phyloP scores from a whole-genome alignment of 2,797 vertebrate species.

The Phylloscopus collybita region DNA sequence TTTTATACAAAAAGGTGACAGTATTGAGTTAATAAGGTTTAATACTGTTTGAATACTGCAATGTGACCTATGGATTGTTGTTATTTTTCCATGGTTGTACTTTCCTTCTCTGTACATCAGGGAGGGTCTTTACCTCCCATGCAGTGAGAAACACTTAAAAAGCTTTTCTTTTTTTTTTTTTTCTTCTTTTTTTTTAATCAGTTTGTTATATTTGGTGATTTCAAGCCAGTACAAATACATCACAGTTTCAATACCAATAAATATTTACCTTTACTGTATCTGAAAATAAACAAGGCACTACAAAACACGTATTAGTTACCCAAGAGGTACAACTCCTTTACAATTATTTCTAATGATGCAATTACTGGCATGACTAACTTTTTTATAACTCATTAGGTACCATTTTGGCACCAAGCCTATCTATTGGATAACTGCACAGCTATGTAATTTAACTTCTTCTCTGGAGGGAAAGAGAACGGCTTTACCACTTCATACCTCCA shows the following conservation, averaged over 20 bases:
- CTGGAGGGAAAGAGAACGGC: background rate
- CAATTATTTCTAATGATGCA: constrained; percentile 34
- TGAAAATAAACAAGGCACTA: constrained; percentile 20
- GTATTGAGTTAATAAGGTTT: background rate
- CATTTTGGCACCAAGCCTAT: constrained; percentile 47
- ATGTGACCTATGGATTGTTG: background rate
- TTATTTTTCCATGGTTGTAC: background rate
- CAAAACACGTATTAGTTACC: background rate
- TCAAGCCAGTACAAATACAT: background rate
- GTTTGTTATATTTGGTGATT: background rate
- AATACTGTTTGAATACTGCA: background rate
- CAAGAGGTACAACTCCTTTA: constrained; percentile 30
- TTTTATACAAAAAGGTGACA: background rate
- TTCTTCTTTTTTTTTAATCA: background rate
- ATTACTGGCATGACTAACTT: constrained; percentile 47
- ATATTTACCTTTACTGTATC: background rate
- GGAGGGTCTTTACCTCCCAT: background rate
- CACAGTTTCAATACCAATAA: background rate
- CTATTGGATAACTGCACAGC: constrained; percentile 31
- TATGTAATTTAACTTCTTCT: constrained; percentile 34
- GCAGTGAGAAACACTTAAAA: background rate
- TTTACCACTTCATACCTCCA: background rate
- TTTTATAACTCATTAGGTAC: constrained; percentile 59
- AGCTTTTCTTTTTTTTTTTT: background rate
- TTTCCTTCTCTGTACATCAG: background rate